These are phyloP conservation scores for Lepilemur ruficaudatus DNA, from an alignment of 2,797 vertebrate species.

Conservation along the genomic window DNA sequence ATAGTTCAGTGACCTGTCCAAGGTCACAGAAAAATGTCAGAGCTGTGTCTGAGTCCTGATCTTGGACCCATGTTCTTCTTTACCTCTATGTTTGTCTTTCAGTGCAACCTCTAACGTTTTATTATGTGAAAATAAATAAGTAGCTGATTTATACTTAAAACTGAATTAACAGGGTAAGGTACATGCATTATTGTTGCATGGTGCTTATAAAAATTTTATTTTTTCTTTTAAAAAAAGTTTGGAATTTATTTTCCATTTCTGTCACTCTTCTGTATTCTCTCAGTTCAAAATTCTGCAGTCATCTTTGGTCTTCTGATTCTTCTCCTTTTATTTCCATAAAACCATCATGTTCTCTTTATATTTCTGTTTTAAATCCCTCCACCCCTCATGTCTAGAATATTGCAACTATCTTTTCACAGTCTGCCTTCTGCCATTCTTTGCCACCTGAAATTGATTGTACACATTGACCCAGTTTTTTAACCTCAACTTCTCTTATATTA, in stretches of 20 bases:
- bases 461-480: neutral
- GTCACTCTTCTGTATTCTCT: conserved; percentile 31
- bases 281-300: neutral
- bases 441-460: neutral
- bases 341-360: neutral
- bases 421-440: neutral
- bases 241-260: conserved; percentile 18
- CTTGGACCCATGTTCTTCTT: neutral
- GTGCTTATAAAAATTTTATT: neutral
- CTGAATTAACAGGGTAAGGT: neutral
- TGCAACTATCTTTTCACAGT: neutral
- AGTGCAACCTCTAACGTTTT: neutral
- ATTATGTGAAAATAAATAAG: conserved; percentile 10
- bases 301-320: neutral
- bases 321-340: neutral
- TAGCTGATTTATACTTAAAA: conserved; percentile 1
- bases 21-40: neutral
- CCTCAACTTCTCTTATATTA: neutral
- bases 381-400: neutral
- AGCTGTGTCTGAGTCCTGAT: neutral
- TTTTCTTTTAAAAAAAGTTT: conserved; percentile 29
- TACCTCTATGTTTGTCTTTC: neutral
- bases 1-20: neutral
- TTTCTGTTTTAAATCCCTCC: conserved; percentile 5
- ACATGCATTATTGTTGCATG: neutral